These are phyloP conservation scores for Ameiurus melas DNA, from an alignment of 2,113 vertebrate species.

Conservation along the genomic window DNA sequence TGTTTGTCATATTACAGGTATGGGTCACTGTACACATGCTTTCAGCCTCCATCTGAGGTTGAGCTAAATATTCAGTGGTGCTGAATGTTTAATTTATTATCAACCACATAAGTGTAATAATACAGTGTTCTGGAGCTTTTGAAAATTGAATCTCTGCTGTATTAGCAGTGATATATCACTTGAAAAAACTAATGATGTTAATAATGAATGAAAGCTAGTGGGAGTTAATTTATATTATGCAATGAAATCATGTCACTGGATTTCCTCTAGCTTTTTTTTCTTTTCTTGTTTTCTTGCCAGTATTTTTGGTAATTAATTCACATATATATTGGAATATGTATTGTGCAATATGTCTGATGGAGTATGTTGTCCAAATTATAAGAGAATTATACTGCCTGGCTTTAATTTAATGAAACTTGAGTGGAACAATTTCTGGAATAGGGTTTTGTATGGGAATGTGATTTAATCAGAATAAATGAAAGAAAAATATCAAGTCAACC, in stretches of 20 bases:
- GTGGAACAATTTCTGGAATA: background rate
- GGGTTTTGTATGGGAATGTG: background rate
- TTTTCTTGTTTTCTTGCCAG: background rate
- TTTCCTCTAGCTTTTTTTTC: background rate
- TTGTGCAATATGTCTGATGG: conserved; percentile 33
- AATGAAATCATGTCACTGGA: background rate
- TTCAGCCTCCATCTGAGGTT: background rate
- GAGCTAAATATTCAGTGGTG: conserved; percentile 21
- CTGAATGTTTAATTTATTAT: conserved; percentile 25
- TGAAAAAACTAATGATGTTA: background rate
- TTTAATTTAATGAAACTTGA: conserved; percentile 2
- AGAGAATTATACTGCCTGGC: background rate
- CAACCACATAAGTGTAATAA: conserved; percentile 8
- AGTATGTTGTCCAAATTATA: conserved; percentile 32
- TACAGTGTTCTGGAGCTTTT: background rate
- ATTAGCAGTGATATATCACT: background rate
- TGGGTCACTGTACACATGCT: background rate
- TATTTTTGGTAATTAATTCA: background rate
- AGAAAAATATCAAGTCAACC: background rate
- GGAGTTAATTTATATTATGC: conserved; percentile 15
- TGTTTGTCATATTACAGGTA: conserved; percentile 18
- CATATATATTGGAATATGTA: conserved; percentile 23
- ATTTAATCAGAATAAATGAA: background rate
- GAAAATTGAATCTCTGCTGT: background rate
- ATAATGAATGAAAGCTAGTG: conserved; percentile 5